phyloP scores from a whole-genome alignment of 2,888 invertebrate species.

The Antheraea yamamai region DNA sequence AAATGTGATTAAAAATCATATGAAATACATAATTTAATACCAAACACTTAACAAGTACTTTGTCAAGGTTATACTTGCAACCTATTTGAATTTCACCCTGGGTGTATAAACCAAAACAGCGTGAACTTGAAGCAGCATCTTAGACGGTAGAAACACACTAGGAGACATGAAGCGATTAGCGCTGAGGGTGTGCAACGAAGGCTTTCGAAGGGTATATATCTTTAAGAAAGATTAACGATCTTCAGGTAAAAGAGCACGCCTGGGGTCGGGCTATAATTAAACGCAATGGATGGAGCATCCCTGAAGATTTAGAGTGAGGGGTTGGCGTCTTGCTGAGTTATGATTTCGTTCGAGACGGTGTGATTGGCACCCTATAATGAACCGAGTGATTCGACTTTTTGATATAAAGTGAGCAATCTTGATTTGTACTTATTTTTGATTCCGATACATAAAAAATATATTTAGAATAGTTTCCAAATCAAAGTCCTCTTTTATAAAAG shows the following conservation, averaged over 20 bases:
- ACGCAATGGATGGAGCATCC: constrained; percentile 78
- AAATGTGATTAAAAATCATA: too few relatives aligned
- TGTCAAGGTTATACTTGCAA: not conserved
- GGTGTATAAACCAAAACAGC: constrained; percentile 38
- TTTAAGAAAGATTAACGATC: constrained; percentile 82
- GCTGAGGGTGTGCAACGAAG: constrained; percentile 58
- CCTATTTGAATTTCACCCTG: constrained; percentile 38
- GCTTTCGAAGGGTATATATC: constrained; percentile 73
- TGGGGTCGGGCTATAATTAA: constrained; percentile 79
- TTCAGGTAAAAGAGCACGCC: constrained; percentile 71
- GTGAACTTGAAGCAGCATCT: constrained; percentile 51
- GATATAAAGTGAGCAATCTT: constrained; percentile 39
- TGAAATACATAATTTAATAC: too few relatives aligned
- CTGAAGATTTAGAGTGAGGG: constrained; percentile 75
- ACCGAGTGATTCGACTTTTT: constrained; percentile 60
- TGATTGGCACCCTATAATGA: constrained; percentile 77
- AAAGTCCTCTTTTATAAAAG: too few relatives aligned
- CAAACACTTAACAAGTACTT: not conserved
- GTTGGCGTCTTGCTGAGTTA: constrained; percentile 78
- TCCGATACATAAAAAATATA: too few relatives aligned
- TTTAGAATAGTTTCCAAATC: too few relatives aligned
- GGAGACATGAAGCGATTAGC: constrained; percentile 72
- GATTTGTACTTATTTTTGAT: not conserved
- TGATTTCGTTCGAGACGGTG: constrained; percentile 74
- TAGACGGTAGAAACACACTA: constrained; percentile 45